These are phyloP conservation scores for Stichodactyla helianthus DNA, from an alignment of 64 coral and sea anemone genomes.

Conservation along the genomic window DNA sequence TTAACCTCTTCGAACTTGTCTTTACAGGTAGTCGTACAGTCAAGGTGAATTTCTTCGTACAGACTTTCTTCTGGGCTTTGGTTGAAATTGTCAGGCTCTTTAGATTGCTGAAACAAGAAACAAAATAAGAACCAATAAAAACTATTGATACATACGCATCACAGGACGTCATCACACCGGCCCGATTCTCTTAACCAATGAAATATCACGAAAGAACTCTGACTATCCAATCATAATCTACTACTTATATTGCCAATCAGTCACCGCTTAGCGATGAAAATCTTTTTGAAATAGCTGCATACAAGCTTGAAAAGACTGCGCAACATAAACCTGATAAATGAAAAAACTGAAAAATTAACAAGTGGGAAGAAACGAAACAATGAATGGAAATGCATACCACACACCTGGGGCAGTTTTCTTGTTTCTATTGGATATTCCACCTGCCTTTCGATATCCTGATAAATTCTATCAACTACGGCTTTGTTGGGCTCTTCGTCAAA, in stretches of 20 bases:
- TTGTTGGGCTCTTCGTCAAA: conserved; percentile 16
- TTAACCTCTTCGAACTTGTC: neutral
- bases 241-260: too few species aligned
- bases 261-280: too few species aligned
- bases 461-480: neutral
- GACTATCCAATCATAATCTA: too few species aligned
- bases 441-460: neutral
- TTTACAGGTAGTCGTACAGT: neutral
- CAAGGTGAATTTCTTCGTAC: neutral
- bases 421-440: neutral
- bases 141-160: too few species aligned
- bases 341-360: too few species aligned
- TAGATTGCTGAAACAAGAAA: neutral
- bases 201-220: too few species aligned
- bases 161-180: too few species aligned
- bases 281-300: too few species aligned
- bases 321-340: too few species aligned
- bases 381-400: neutral
- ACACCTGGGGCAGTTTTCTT: neutral
- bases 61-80: conserved; percentile 1
- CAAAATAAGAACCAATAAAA: neutral
- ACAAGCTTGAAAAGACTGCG: too few species aligned
- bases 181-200: too few species aligned
- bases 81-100: neutral
- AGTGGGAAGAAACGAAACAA: neutral